Evolutionary conservation across 1,140 invertebrate species (phyloP).

Genomic region (Drosophila sp.): DNA sequence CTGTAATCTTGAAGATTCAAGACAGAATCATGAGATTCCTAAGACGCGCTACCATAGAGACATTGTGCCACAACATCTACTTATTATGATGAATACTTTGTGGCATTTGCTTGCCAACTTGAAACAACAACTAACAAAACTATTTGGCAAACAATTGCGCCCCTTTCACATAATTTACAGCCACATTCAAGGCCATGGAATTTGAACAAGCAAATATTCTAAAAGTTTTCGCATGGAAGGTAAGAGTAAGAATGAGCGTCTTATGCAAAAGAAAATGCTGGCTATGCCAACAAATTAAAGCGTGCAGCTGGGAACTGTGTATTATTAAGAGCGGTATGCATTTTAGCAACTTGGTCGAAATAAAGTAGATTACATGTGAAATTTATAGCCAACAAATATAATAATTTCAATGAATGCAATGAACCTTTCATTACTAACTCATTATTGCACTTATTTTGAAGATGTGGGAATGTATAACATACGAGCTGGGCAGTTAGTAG

Average conservation of each 20-base stretch:
- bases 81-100: conserved; percentile 51
- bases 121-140: conserved; percentile 32
- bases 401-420: too few species aligned
- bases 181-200: conserved; percentile 41
- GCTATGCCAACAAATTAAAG: conserved; percentile 21
- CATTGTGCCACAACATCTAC: background rate
- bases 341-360: conserved; percentile 3
- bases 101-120: conserved; percentile 39
- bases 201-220: conserved; percentile 35
- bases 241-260: background rate
- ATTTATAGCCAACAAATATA: too few species aligned
- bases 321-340: background rate
- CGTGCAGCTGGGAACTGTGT: conserved; percentile 2
- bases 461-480: too few species aligned
- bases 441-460: too few species aligned
- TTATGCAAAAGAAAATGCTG: conserved; percentile 3
- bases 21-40: conserved; percentile 6
- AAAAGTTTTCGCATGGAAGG: conserved; percentile 36
- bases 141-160: conserved; percentile 53
- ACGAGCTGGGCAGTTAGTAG: too few species aligned
- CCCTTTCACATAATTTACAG: conserved; percentile 35
- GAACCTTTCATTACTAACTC: too few species aligned
- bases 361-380: background rate
- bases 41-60: conserved; percentile 4
- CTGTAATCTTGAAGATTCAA: conserved; percentile 14